These are phyloP conservation scores for Armadillidium nasatum DNA, from an alignment of 1,140 invertebrate genomes.

Conservation along the genomic window DNA sequence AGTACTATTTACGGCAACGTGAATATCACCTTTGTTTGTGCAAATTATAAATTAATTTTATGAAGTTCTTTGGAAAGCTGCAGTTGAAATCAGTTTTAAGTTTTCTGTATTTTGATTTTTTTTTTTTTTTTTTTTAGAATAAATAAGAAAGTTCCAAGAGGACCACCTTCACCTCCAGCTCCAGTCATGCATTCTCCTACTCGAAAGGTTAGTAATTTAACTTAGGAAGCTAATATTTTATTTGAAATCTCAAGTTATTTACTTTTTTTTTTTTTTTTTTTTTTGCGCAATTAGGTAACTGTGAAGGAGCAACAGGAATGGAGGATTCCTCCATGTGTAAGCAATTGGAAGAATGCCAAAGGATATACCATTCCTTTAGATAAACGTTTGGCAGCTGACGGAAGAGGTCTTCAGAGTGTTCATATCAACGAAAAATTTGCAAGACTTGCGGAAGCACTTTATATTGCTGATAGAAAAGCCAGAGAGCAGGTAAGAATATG, in stretches of 20 bases:
- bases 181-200: conserved; percentile 96
- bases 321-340: conserved; percentile 99
- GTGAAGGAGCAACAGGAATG: conserved; percentile 99
- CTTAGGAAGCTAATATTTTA: too few species aligned
- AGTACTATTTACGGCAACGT: too few species aligned
- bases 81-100: too few species aligned
- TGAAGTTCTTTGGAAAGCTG: too few species aligned
- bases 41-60: too few species aligned
- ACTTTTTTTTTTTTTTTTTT: conserved; percentile 63
- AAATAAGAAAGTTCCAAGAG: conserved; percentile 92
- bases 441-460: conserved; percentile 92
- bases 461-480: conserved; percentile 92
- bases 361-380: conserved; percentile 98
- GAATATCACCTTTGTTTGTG: too few species aligned
- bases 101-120: neutral
- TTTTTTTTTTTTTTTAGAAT: conserved; percentile 57
- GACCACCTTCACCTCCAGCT: conserved; percentile 95
- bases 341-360: conserved; percentile 99
- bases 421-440: conserved; percentile 99
- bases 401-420: conserved; percentile 89
- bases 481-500: conserved; percentile 45
- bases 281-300: conserved; percentile 87
- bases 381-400: conserved; percentile 96
- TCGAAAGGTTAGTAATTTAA: conserved; percentile 74
- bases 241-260: too few species aligned